Percentiles rank a stretch among this genome's conserved stretches.
These are phyloP conservation scores for Hedya salicella DNA, from an alignment of 2,888 invertebrate genomes.

Conservation along the genomic window DNA sequence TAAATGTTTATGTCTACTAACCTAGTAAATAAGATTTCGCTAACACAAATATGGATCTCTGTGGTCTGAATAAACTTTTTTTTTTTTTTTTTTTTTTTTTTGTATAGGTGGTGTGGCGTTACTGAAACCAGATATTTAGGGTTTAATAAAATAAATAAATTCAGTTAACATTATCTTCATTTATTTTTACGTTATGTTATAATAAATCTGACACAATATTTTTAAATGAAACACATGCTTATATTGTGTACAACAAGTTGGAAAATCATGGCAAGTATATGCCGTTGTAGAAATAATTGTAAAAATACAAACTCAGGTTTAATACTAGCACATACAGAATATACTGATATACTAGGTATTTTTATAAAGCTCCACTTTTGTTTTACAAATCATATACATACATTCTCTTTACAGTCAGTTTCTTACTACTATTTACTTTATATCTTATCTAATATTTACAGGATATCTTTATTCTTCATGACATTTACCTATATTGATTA, in stretches of 20 bases:
- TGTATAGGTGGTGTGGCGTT: neutral
- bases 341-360: conserved; percentile 82
- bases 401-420: conserved; percentile 82
- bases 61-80: too few species aligned
- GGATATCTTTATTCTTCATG: conserved; percentile 73
- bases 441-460: conserved; percentile 76
- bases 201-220: conserved; percentile 79
- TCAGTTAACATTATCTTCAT: conserved; percentile 73
- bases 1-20: too few species aligned
- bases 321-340: conserved; percentile 59
- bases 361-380: conserved; percentile 84
- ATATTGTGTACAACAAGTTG: conserved; percentile 74
- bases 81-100: neutral
- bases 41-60: too few species aligned
- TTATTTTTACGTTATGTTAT: conserved; percentile 80
- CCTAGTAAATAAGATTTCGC: too few species aligned
- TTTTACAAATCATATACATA: conserved; percentile 83
- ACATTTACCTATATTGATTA: conserved; percentile 81
- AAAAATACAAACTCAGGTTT: conserved; percentile 83
- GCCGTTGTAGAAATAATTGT: conserved; percentile 79
- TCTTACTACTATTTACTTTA: conserved; percentile 63
- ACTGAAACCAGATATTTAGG: neutral
- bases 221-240: conserved; percentile 66
- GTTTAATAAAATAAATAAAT: conserved; percentile 49
- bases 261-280: conserved; percentile 67